Conservation (phyloP, 2,888 invertebrate species). For the Busseola fusca region DNA sequence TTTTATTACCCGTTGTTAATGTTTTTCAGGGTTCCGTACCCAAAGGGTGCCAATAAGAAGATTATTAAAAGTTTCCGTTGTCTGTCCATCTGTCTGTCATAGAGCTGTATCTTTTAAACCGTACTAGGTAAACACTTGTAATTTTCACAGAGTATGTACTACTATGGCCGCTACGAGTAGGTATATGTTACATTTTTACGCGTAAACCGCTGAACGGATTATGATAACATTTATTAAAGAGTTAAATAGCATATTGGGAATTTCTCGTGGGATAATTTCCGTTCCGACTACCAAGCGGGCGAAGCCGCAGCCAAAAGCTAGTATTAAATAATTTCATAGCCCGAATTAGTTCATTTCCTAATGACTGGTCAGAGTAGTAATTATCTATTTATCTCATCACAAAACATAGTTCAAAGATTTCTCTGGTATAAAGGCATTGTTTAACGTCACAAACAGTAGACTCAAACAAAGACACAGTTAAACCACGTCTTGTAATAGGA, state of each 20-base stretch:
- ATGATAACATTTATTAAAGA: no score
- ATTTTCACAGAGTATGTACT: no score
- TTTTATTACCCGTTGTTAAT: not conserved
- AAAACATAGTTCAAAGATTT: not conserved
- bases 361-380: not conserved
- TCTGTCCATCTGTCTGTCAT: no score
- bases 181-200: no score
- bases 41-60: not conserved
- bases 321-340: not conserved
- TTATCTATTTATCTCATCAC: not conserved
- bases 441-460: slow-evolving; percentile 12
- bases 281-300: no score
- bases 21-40: not conserved
- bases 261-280: no score
- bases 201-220: no score
- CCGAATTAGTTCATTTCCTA: not conserved
- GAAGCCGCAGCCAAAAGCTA: no score
- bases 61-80: not conserved
- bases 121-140: no score
- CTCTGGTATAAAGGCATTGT: not conserved
- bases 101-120: no score
- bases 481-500: slow-evolving; percentile 1
- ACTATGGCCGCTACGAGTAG: no score
- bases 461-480: not conserved
- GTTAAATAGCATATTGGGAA: not conserved